Evolutionary conservation across 2,888 invertebrate species (phyloP).

Genomic region (Amphimallon solstitiale): DNA sequence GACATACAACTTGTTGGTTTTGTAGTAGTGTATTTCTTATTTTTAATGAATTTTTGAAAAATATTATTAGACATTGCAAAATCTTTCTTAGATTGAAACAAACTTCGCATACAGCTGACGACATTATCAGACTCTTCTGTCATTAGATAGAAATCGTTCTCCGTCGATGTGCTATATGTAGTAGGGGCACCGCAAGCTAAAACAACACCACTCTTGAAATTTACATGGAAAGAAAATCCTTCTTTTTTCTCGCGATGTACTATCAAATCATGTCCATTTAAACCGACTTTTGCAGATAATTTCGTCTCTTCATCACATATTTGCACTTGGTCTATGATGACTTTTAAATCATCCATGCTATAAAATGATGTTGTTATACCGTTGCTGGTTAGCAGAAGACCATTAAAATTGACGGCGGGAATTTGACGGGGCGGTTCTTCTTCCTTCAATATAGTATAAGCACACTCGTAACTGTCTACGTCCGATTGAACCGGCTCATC

Average conservation of each 20-base stretch:
- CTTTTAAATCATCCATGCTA: constrained; percentile 35
- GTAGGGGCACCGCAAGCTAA: constrained; percentile 23
- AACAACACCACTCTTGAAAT: constrained; percentile 27
- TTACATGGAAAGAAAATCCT: constrained; percentile 33
- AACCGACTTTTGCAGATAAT: constrained; percentile 23
- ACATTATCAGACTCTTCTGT: constrained; percentile 20
- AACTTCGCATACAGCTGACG: constrained; percentile 13
- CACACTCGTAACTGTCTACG: constrained; percentile 4
- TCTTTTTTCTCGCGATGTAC: constrained; percentile 15
- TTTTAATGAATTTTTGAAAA: background rate
- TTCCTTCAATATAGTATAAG: background rate
- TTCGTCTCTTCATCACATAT: constrained; percentile 12
- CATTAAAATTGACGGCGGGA: constrained; percentile 29
- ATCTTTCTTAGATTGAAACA: constrained; percentile 5
- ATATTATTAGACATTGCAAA: background rate
- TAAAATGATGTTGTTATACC: constrained; percentile 37
- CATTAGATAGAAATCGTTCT: constrained; percentile 9
- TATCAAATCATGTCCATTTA: constrained; percentile 28
- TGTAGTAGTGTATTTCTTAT: background rate
- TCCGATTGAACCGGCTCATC: constrained; percentile 19
- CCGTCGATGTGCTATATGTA: background rate
- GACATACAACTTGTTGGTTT: background rate
- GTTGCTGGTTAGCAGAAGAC: constrained; percentile 8
- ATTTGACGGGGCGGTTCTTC: constrained; percentile 5
- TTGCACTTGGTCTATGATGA: constrained; percentile 26